Conservation (phyloP, 2,113 vertebrate genomes). For the Leptobrachium leishanense region DNA sequence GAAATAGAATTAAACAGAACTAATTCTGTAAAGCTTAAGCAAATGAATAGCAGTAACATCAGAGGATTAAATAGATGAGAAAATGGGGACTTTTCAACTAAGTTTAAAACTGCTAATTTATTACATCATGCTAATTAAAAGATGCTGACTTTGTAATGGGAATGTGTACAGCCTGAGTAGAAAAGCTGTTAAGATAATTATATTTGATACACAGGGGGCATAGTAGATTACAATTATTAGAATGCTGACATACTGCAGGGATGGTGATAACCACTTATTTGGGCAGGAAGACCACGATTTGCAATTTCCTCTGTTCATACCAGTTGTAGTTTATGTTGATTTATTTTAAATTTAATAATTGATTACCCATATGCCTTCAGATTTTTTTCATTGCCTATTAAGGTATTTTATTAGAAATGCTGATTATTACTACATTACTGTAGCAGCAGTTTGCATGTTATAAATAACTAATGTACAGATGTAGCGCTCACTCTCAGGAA, state of each 20-base stretch:
- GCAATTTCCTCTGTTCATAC: constrained; percentile 48
- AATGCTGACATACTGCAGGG: constrained; percentile 55
- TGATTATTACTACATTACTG: not conserved
- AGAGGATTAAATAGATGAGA: constrained; percentile 71
- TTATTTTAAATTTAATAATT: constrained; percentile 43
- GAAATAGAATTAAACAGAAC: not conserved
- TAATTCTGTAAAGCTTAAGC: constrained; percentile 34
- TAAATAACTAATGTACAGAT: not conserved
- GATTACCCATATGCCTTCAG: constrained; percentile 37
- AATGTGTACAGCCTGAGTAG: constrained; percentile 62
- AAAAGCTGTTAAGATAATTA: constrained; percentile 72
- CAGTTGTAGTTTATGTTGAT: constrained; percentile 39
- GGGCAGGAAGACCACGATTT: constrained; percentile 55
- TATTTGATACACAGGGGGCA: constrained; percentile 62
- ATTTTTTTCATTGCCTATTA: constrained; percentile 11
- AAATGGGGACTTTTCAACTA: constrained; percentile 67
- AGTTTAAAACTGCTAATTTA: constrained; percentile 71
- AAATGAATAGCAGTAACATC: constrained; percentile 59
- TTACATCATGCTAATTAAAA: constrained; percentile 71
- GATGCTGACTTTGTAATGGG: constrained; percentile 67
- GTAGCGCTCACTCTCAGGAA: not conserved
- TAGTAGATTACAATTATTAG: constrained; percentile 67
- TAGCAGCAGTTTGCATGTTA: not conserved
- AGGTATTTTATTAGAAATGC: constrained; percentile 2
- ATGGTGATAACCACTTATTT: constrained; percentile 53